Base-by-base conservation (phyloP, 2,113 vertebrate species). In the Boleophthalmus pectinirostris region DNA sequence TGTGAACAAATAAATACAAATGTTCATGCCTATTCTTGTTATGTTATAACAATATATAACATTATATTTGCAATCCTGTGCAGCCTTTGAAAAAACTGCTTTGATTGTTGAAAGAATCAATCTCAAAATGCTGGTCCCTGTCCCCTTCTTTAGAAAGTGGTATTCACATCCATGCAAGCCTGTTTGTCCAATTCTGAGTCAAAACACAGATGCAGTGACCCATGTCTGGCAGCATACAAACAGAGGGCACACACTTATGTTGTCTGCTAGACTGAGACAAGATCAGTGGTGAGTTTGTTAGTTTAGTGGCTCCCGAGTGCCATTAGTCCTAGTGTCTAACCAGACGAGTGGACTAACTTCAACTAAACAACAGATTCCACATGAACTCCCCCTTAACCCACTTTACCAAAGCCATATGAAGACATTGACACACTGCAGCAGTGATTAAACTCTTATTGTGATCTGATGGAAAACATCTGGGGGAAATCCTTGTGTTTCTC, bases 171-270 rank as follows among this genome's bases (percentile, higher is more conserved):
- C 47, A 77, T 72, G 78, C 77, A 53, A 85, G 70, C 69, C 64
- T 83, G 84, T 82, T 80, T 81, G 79, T 81, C 82, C 72, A 71
- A 64, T 72, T 82, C 68, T 84, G 74, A 91, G 69, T 86, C 57
- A 75, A 85, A 91, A 88, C 82, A 72, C 89, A 92, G 85, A 88
- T 91, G 89, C 82, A 82, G 73, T 88, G 88, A 89, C 84, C 90
- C 85, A 58, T 85, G 85, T 83, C 86, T 84, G 87, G 81, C 81
- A 82, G 84, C 87, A 78, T 79, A 89, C 88, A 90, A 91, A 92
- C 89, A 92, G 82, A 43, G 70, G 80, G 75, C 68, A 71, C 56
- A 83, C 69, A 79, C 51, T 75, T 16, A 72, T 64, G 58, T 80
- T 67, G 75, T 87, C 79, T 81, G 76, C 75, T 79, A 79, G 78